Evolutionary conservation across 2,797 vertebrate species (phyloP), one percentile per base, ranked within the genome.

Genomic region (Argya squamiceps): DNA sequence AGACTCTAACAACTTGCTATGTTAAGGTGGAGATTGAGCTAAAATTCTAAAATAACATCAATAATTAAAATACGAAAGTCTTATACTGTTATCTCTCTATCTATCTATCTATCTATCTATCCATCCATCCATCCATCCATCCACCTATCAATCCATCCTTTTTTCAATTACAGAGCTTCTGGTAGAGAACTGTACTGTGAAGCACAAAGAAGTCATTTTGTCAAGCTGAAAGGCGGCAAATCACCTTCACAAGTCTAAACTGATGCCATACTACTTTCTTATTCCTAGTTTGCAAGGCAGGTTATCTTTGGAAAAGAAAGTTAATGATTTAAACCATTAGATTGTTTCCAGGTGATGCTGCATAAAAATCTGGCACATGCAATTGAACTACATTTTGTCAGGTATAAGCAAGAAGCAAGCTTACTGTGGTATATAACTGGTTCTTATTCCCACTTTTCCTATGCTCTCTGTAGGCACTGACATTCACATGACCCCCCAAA

Each of bases 361-460:
- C 67, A 60, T 73, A 92, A 96, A 92, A 88, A 93, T 76, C 74
- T 94, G 83, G 93, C 68, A 92, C 52, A 63, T 50, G 62, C 81
- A 94, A 75, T 34, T 92, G 93, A 96, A 97, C 96, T 89, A 84
- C 79, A 84, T 96, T 97, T 96, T 97, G 91, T 94, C 91, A 95
- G 83, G 71, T 69, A 23, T 30, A 77, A 77, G 47, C 29, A 59
- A 86, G 47, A 86, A 88, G 81, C 62, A 92, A 92, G 83, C 76
- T 87, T 55, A 68, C 53, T 71, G 62, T 86, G 67, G 81, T 89
- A 92, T 92, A 91, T 2, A 3, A 65, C 47, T 73, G 58, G 85
- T 75, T 96, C 95, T 92, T 81, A 96, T 77, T 83, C 79, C 74
- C 70, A 69, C 62, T 85, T 79, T 81, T 92, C 53, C 84, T 67